Evolutionary conservation across 2,888 invertebrate species (phyloP).

Genomic region (Timema podura): DNA sequence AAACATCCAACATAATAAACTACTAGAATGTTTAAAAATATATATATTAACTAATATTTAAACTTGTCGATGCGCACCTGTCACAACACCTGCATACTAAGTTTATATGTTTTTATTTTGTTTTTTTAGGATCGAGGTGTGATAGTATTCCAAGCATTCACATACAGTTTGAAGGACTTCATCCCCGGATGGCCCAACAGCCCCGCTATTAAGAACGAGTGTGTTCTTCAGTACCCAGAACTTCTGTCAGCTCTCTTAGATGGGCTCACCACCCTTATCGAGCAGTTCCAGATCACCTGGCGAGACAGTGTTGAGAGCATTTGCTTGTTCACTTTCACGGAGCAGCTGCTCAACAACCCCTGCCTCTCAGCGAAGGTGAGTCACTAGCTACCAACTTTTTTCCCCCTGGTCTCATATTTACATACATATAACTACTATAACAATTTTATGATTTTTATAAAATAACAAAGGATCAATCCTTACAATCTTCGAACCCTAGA

Average conservation of each 20-base stretch:
- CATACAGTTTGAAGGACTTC: slow-evolving; percentile 58
- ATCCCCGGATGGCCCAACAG: slow-evolving; percentile 29
- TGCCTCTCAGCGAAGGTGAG: slow-evolving; percentile 51
- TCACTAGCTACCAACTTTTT: slow-evolving; percentile 2
- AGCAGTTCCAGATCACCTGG: slow-evolving; percentile 70
- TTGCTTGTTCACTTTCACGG: slow-evolving; percentile 55
- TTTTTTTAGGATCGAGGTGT: slow-evolving; percentile 52
- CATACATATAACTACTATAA: too few relatives aligned
- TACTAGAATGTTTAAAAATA: too few relatives aligned
- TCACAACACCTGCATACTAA: neutral
- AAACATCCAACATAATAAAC: too few relatives aligned
- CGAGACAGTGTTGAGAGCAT: slow-evolving; percentile 72
- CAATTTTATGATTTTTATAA: too few relatives aligned
- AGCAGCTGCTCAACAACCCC: slow-evolving; percentile 52
- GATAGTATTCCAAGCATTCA: slow-evolving; percentile 58
- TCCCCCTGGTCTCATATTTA: too few relatives aligned
- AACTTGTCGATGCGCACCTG: neutral
- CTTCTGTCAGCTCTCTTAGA: slow-evolving; percentile 65
- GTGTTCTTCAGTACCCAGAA: slow-evolving; percentile 46
- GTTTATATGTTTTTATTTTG: neutral
- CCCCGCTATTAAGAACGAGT: slow-evolving; percentile 15
- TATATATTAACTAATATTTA: too few relatives aligned
- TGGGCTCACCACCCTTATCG: slow-evolving; percentile 59
- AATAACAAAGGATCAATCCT: too few relatives aligned
- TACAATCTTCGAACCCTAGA: too few relatives aligned